phyloP scores from a whole-genome alignment of 2,888 invertebrate species.

The Caenorhabditis plicata region DNA sequence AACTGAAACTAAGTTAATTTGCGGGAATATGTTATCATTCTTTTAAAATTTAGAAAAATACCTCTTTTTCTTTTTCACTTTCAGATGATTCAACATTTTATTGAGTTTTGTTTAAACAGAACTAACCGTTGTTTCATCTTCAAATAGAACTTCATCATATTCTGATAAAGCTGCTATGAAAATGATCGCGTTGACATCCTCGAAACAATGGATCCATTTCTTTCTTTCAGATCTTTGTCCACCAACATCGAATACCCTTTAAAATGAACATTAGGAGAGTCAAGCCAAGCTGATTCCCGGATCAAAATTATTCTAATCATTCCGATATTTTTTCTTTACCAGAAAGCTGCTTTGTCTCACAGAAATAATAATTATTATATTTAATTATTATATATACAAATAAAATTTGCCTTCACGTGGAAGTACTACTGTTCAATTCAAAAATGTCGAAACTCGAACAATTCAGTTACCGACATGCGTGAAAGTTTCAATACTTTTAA shows the following conservation, averaged over 20 bases:
- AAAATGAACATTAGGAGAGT: conserved; percentile 8
- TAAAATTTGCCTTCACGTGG: neutral
- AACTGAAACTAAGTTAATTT: no score
- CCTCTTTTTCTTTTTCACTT: no score
- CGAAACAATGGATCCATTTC: conserved; percentile 63
- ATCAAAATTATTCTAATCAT: neutral
- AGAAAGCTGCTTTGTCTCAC: neutral
- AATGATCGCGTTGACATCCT: conserved; percentile 75
- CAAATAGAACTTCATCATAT: conserved; percentile 79
- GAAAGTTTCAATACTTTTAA: conserved; percentile 3
- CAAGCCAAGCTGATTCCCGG: neutral
- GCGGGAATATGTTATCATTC: no score
- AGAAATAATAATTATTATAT: neutral
- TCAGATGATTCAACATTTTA: no score
- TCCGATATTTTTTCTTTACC: neutral
- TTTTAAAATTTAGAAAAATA: no score
- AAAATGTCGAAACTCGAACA: neutral
- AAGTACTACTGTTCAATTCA: neutral
- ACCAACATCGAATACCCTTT: conserved; percentile 62
- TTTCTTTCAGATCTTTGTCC: conserved; percentile 61
- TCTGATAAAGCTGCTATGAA: conserved; percentile 98
- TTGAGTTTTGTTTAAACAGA: no score
- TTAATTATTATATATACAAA: no score
- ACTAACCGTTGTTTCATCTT: conserved; percentile 96
- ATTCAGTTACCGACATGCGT: neutral